These are phyloP conservation scores for Basileuterus tristriatus DNA, from an alignment of 2,797 vertebrate genomes.

Conservation along the genomic window DNA sequence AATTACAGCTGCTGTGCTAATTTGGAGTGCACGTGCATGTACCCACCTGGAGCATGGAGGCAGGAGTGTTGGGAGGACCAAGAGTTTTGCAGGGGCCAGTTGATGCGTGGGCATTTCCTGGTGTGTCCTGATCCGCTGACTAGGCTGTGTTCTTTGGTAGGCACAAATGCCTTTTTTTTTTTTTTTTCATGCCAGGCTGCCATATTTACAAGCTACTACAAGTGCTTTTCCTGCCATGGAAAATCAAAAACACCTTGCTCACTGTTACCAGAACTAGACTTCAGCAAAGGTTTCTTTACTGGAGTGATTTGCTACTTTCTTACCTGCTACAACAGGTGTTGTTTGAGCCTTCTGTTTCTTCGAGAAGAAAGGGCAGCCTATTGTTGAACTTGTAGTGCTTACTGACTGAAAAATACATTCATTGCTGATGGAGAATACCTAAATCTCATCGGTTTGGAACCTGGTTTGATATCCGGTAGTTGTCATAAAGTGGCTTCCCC, in stretches of 20 bases:
- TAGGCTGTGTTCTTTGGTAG: not conserved
- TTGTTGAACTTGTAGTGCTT: not conserved
- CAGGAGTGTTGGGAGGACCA: not conserved
- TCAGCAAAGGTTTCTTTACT: not conserved
- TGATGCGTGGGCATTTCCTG: not conserved
- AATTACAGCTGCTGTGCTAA: not conserved
- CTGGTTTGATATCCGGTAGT: not conserved
- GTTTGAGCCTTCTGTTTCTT: not conserved
- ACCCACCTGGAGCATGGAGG: not conserved
- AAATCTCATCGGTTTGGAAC: not conserved
- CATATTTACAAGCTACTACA: not conserved
- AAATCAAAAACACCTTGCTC: not conserved
- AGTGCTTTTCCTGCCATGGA: not conserved
- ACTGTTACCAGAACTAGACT: not conserved
- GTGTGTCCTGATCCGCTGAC: not conserved
- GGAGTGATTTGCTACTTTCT: not conserved
- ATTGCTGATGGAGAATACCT: not conserved
- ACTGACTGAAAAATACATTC: not conserved
- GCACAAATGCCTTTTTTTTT: not conserved
- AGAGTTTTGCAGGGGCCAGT: not conserved
- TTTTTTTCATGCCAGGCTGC: not conserved
- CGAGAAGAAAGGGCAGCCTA: not conserved
- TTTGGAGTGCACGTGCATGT: accelerated
- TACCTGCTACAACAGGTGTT: not conserved
- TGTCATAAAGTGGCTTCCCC: not conserved